Conservation (phyloP, 2,888 invertebrate genomes). For the Ditula angustiorana region DNA sequence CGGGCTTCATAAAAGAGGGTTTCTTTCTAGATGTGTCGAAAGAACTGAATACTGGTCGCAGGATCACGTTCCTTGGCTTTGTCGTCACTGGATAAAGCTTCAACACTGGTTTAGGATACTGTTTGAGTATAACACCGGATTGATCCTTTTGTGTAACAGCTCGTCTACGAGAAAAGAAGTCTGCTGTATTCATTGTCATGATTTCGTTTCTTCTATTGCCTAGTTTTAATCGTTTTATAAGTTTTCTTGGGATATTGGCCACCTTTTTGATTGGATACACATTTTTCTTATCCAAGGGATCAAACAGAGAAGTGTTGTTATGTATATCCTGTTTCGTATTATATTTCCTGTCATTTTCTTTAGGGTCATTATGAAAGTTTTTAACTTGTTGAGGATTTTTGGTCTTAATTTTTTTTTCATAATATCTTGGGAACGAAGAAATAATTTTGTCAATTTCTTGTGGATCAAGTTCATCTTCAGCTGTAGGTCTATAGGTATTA, state of each 20-base stretch:
- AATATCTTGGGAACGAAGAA: constrained; percentile 8
- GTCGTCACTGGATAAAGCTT: constrained; percentile 34
- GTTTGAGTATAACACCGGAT: constrained; percentile 23
- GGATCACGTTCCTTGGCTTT: constrained; percentile 44
- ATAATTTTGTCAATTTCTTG: constrained; percentile 16
- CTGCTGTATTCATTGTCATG: constrained; percentile 54
- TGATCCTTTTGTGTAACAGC: constrained; percentile 44
- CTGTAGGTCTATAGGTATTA: constrained; percentile 62
- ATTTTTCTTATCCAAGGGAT: constrained; percentile 50
- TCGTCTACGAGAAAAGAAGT: constrained; percentile 55
- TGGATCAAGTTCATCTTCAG: constrained; percentile 54
- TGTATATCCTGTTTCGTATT: background rate
- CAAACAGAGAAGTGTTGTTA: constrained; percentile 43
- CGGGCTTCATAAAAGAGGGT: constrained; percentile 48
- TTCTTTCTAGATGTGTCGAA: constrained; percentile 40
- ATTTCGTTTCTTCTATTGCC: constrained; percentile 50
- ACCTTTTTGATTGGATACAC: constrained; percentile 53
- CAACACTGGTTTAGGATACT: constrained; percentile 22
- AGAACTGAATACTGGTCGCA: constrained; percentile 54
- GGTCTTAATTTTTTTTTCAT: constrained; percentile 9
- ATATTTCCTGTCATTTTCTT: background rate
- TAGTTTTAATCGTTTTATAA: constrained; percentile 52
- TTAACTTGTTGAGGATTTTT: constrained; percentile 1
- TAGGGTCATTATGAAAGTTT: background rate
- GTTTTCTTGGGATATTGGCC: constrained; percentile 47